A percentile compares a stretch with the other conserved stretches of the same genome.
Conservation (phyloP, 2,797 vertebrate genomes). For the Masticophis lateralis region DNA sequence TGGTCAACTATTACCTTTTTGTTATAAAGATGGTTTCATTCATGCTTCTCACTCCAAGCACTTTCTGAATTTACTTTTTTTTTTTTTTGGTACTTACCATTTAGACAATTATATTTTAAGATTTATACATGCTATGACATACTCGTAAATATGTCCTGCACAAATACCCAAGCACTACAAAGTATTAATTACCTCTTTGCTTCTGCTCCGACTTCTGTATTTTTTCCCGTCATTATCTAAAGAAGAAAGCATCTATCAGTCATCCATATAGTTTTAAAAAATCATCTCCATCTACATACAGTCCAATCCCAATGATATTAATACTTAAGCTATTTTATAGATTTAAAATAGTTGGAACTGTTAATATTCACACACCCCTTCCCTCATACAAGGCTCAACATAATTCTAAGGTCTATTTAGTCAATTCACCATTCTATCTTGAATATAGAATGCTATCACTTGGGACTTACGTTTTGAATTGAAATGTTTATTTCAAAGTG, state of each 20-base stretch:
- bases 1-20: conserved; percentile 73
- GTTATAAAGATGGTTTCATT: conserved; percentile 74
- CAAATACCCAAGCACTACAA: conserved; percentile 81
- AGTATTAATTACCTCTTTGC: conserved; percentile 98
- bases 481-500: not conserved
- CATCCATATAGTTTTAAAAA: not conserved
- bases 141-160: conserved; percentile 68
- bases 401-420: not conserved
- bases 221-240: conserved; percentile 87
- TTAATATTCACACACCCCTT: too few species aligned
- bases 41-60: conserved; percentile 76
- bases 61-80: conserved; percentile 63
- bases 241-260: conserved; percentile 46
- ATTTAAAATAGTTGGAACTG: not conserved
- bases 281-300: not conserved
- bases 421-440: not conserved
- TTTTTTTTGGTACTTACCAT: conserved; percentile 89
- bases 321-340: not conserved
- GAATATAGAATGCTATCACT: not conserved
- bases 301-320: not conserved
- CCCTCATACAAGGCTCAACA: not conserved
- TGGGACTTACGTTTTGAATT: not conserved
- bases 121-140: conserved; percentile 71
- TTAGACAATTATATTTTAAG: conserved; percentile 59
- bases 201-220: conserved; percentile 95